Conservation (phyloP, 1,140 invertebrate species). For the Cydia fagiglandana region DNA sequence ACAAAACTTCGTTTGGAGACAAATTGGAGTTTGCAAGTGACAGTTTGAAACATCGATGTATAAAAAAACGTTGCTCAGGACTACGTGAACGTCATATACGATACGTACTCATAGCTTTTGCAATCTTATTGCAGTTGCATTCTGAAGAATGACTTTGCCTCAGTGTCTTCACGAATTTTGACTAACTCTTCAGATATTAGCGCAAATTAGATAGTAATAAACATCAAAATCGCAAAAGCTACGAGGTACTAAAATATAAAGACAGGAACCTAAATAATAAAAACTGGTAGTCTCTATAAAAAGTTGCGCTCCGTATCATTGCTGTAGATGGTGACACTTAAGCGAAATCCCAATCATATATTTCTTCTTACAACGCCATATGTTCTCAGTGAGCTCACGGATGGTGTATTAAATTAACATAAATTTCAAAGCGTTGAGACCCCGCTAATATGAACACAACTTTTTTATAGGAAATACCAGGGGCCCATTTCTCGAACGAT, state of each 20-base stretch:
- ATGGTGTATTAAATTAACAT: no score
- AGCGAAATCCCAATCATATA: not conserved
- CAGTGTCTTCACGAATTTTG: not conserved
- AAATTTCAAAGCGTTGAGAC: no score
- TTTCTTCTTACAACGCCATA: not conserved
- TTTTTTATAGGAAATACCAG: not conserved
- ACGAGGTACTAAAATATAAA: not conserved
- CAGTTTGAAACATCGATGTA: slow-evolving; percentile 20
- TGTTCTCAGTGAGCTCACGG: not conserved
- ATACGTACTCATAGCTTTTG: not conserved
- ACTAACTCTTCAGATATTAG: not conserved
- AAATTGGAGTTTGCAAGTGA: slow-evolving; percentile 35
- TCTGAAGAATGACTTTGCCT: slow-evolving; percentile 1
- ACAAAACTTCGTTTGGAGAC: slow-evolving; percentile 45
- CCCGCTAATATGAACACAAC: no score
- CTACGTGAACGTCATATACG: not conserved
- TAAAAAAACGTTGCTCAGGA: slow-evolving; percentile 18
- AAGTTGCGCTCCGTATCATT: not conserved
- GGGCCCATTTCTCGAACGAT: no score
- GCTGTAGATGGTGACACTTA: not conserved
- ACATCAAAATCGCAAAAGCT: not conserved
- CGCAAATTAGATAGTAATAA: not conserved
- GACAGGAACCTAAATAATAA: not conserved
- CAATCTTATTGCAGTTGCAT: slow-evolving; percentile 35
- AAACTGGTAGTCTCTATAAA: not conserved